A percentile compares a stretch with the other conserved stretches of the same genome.
Evolutionary conservation across 2,888 invertebrate species (phyloP).

Genomic region (Ochropacha duplaris): DNA sequence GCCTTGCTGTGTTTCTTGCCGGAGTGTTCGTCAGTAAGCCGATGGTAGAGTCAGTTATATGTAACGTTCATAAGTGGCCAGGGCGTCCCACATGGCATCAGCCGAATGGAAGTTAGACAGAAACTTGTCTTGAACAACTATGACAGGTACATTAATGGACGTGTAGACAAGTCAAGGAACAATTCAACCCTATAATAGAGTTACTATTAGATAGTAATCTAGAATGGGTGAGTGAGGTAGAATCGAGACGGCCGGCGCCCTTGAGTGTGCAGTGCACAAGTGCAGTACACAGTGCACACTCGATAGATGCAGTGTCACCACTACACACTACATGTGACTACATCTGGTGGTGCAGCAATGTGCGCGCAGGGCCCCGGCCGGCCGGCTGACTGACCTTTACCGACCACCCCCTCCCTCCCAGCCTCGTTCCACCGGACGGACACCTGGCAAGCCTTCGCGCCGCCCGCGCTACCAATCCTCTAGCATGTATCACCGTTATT

Average conservation of each 20-base stretch:
- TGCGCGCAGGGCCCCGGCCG: constrained; percentile 40
- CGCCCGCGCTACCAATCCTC: constrained; percentile 38
- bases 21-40: no score
- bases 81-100: no score
- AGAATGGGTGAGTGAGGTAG: neutral
- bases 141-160: no score
- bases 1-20: no score
- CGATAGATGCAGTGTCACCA: neutral
- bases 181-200: neutral
- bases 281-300: no score
- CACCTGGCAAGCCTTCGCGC: constrained; percentile 12
- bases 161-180: neutral
- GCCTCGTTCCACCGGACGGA: constrained; percentile 15
- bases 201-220: neutral
- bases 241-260: constrained; percentile 8
- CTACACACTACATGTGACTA: neutral
- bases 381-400: constrained; percentile 44
- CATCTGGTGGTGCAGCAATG: constrained; percentile 27
- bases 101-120: no score
- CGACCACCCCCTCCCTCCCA: constrained; percentile 12
- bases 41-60: no score
- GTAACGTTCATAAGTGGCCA: no score
- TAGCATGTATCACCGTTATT: constrained; percentile 35
- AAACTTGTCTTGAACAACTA: no score
- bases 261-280: neutral